Conservation (phyloP, 2,888 invertebrate genomes). For the Scaptomyza cyrtandrae region DNA sequence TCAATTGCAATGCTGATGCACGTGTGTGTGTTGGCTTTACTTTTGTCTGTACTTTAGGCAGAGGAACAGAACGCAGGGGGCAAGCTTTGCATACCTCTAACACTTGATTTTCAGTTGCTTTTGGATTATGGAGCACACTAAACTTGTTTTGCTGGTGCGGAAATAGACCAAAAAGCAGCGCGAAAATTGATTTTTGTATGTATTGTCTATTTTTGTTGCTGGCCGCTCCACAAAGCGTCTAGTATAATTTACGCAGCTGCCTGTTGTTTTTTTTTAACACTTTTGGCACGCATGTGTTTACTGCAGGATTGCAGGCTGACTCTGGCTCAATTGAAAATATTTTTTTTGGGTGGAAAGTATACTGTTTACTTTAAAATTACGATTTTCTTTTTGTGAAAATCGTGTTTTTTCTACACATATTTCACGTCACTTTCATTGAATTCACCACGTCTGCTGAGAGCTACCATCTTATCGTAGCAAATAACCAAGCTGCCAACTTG, state of each 20-base stretch:
- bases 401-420: constrained; percentile 72
- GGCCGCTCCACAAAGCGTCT: constrained; percentile 42
- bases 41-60: constrained; percentile 47
- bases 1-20: constrained; percentile 51
- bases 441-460: constrained; percentile 69
- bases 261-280: constrained; percentile 22
- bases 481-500: constrained; percentile 52
- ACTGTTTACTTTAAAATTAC: constrained; percentile 18
- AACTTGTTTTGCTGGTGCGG: constrained; percentile 35
- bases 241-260: constrained; percentile 56
- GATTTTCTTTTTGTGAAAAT: constrained; percentile 58
- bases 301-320: constrained; percentile 1
- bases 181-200: constrained; percentile 70
- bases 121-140: constrained; percentile 27
- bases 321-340: constrained; percentile 1
- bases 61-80: constrained; percentile 3
- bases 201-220: constrained; percentile 46
- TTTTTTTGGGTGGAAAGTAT: constrained; percentile 5
- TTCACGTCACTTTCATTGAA: constrained; percentile 76
- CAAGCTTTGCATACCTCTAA: constrained; percentile 58
- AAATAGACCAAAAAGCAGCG: constrained; percentile 43
- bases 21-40: constrained; percentile 36
- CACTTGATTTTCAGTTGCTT: constrained; percentile 34
- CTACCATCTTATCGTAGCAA: constrained; percentile 53
- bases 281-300: constrained; percentile 10